Evolutionary conservation across 1,140 invertebrate species (phyloP).

Genomic region (Leptinotarsa undecemlineata): DNA sequence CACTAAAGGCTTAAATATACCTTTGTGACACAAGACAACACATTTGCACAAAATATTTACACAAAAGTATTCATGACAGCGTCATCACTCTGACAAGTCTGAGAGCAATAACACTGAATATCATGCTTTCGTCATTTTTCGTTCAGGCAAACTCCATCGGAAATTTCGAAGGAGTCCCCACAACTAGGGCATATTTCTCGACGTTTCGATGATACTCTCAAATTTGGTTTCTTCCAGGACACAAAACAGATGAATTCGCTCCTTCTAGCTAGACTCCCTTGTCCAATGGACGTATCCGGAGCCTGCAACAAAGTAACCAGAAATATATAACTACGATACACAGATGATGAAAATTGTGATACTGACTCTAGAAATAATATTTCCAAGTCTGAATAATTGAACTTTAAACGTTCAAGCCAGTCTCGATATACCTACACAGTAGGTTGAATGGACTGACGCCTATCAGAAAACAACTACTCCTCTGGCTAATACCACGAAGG

Average conservation of each 20-base stretch:
- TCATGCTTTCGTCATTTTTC: conserved; percentile 30
- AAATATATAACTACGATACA: not conserved
- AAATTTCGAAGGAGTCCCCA: conserved; percentile 38
- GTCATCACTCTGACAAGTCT: not conserved
- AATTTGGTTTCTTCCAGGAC: conserved; percentile 41
- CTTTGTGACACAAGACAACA: too few relatives aligned
- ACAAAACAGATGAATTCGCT: conserved; percentile 43
- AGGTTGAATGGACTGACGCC: too few relatives aligned
- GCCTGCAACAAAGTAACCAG: conserved; percentile 1
- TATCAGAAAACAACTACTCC: too few relatives aligned
- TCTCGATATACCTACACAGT: too few relatives aligned
- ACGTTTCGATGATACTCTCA: conserved; percentile 17
- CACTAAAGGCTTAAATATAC: too few relatives aligned
- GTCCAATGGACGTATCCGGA: conserved; percentile 19
- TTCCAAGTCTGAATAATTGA: too few relatives aligned
- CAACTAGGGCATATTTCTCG: conserved; percentile 38
- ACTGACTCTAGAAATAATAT: too few relatives aligned
- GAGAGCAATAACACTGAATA: not conserved
- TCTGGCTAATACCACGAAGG: too few relatives aligned
- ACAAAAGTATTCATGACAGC: not conserved
- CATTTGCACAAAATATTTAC: not conserved
- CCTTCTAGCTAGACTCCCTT: conserved; percentile 28
- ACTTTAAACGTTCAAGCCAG: too few relatives aligned
- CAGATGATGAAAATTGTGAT: not conserved
- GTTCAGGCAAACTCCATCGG: conserved; percentile 12